Evolutionary conservation across 2,113 vertebrate species (phyloP).

Genomic region (Trogon melanurus): DNA sequence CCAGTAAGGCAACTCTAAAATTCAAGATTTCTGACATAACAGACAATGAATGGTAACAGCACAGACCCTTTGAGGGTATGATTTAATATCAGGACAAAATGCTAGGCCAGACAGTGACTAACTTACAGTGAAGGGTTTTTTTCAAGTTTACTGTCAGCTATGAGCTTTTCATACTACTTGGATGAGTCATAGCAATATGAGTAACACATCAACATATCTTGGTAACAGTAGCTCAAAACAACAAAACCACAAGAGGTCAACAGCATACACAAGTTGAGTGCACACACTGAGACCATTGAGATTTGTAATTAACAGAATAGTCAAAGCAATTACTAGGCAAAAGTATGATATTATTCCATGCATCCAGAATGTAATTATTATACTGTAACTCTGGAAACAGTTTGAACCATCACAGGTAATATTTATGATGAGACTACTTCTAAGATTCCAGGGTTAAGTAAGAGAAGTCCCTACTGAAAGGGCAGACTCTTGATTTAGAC

Average conservation of each 20-base stretch:
- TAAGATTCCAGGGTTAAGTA: background rate
- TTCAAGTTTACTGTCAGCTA: constrained; percentile 52
- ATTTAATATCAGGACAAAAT: background rate
- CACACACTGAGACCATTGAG: background rate
- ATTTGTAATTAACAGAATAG: background rate
- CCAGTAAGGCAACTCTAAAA: background rate
- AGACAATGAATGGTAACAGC: background rate
- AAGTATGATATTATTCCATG: background rate
- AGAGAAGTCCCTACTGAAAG: background rate
- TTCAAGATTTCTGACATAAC: background rate
- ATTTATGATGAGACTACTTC: background rate
- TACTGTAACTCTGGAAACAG: background rate
- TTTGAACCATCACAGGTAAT: background rate
- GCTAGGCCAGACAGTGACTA: background rate
- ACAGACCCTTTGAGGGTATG: background rate
- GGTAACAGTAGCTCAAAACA: constrained; percentile 61
- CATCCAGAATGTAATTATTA: background rate
- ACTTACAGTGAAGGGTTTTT: background rate
- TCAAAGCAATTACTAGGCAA: background rate
- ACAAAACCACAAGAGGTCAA: constrained; percentile 58
- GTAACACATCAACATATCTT: constrained; percentile 47
- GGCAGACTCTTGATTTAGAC: background rate
- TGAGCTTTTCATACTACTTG: constrained; percentile 33
- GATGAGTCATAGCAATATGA: constrained; percentile 61
- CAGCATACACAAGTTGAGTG: background rate